These are phyloP conservation scores for Stegodyphus dumicola DNA, from an alignment of 1,140 invertebrate species.

Conservation along the genomic window DNA sequence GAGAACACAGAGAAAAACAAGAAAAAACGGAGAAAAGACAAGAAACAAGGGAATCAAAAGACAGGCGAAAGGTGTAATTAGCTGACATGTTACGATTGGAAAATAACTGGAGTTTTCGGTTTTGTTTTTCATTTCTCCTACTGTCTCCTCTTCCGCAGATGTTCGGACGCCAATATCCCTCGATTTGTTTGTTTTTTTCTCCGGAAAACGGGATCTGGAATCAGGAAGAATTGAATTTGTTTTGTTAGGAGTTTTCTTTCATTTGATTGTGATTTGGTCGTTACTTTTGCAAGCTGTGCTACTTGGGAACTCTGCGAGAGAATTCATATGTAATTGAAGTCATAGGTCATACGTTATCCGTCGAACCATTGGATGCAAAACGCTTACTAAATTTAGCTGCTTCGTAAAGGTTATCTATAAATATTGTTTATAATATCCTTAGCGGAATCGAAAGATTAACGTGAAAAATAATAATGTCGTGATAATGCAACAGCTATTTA, in stretches of 20 bases:
- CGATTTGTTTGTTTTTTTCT: constrained; percentile 34
- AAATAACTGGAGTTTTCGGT: constrained; percentile 50
- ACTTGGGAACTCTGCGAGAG: too few relatives aligned
- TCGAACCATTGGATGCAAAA: too few relatives aligned
- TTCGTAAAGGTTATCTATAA: too few relatives aligned
- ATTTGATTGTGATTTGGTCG: background rate
- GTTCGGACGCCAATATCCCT: constrained; percentile 40
- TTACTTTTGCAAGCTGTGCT: too few relatives aligned
- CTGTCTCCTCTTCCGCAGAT: constrained; percentile 17
- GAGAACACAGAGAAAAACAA: constrained; percentile 17
- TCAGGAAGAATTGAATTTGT: background rate
- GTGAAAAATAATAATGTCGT: too few relatives aligned
- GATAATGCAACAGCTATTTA: too few relatives aligned
- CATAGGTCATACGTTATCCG: too few relatives aligned
- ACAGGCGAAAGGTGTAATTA: constrained; percentile 53
- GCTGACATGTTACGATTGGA: constrained; percentile 60
- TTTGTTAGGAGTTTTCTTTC: background rate
- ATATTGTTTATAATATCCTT: too few relatives aligned
- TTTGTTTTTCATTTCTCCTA: constrained; percentile 12
- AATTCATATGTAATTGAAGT: too few relatives aligned
- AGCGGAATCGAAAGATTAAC: too few relatives aligned
- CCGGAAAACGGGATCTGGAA: constrained; percentile 1
- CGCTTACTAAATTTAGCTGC: too few relatives aligned
- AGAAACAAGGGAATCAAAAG: constrained; percentile 56
- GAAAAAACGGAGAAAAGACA: constrained; percentile 21